Evolutionary conservation across 2,888 invertebrate genomes (phyloP).

Genomic region (Bursaphelenchus okinawaensis): DNA sequence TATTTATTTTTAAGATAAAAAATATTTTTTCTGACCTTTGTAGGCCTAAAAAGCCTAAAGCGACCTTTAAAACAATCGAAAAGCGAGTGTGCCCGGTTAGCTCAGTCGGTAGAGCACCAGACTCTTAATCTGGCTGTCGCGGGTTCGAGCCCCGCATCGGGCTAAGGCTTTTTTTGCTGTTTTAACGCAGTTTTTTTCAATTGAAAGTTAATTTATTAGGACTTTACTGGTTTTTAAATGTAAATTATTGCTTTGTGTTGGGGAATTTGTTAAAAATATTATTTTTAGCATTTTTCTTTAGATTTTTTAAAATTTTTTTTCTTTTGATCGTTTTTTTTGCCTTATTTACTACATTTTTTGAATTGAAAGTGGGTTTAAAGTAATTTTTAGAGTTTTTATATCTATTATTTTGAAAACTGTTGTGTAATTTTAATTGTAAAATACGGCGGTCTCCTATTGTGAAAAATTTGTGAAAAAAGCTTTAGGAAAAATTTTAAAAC

Average conservation of each 20-base stretch:
- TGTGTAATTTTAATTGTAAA: no score
- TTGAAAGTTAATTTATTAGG: no score
- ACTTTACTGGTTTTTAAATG: no score
- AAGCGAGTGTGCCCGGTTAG: conserved; percentile 34
- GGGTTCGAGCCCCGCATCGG: conserved; percentile 51
- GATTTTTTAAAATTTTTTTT: neutral
- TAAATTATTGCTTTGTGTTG: no score
- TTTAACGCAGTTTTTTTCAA: no score
- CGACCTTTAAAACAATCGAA: neutral
- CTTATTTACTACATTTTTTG: neutral
- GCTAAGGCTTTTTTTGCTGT: conserved; percentile 29
- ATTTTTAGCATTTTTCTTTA: neutral
- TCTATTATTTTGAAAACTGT: neutral
- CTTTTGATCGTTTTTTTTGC: neutral
- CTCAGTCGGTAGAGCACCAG: conserved; percentile 55
- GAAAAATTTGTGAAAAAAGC: no score
- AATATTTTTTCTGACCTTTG: no score
- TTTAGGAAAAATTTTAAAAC: no score
- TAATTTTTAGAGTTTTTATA: neutral
- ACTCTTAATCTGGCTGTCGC: conserved; percentile 53
- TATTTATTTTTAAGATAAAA: no score
- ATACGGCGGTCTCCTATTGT: no score
- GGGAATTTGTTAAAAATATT: neutral
- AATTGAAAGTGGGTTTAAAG: neutral
- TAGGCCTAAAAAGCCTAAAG: no score